Evolutionary conservation across 2,888 invertebrate genomes (phyloP).

Genomic region (Agrotis exclamationis): DNA sequence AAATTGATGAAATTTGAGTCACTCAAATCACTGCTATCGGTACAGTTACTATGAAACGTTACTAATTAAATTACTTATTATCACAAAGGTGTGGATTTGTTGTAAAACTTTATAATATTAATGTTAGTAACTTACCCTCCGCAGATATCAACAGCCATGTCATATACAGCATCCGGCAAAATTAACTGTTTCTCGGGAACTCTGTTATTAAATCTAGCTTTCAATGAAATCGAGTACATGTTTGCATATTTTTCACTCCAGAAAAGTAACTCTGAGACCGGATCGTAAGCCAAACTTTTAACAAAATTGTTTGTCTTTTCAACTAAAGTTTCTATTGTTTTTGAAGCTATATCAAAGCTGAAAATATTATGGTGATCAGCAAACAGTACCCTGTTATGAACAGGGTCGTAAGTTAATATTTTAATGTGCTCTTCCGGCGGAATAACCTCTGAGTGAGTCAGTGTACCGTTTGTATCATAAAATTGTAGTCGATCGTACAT

Average conservation of each 20-base stretch:
- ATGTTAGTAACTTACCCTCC: not conserved
- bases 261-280: not conserved
- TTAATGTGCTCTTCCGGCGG: rapidly evolving
- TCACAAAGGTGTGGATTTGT: not conserved
- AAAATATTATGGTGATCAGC: not conserved
- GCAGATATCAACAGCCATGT: not conserved
- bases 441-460: not conserved
- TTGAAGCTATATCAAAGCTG: not conserved
- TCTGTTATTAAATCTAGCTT: not conserved
- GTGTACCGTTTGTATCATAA: not conserved
- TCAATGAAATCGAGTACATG: not conserved
- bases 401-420: not conserved
- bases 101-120: not conserved
- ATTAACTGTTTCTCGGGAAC: not conserved
- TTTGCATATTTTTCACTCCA: not conserved
- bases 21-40: too few species aligned
- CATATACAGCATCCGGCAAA: not conserved
- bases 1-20: too few species aligned
- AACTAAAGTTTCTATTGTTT: not conserved
- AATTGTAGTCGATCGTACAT: not conserved
- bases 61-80: not conserved
- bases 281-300: not conserved
- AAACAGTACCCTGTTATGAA: not conserved
- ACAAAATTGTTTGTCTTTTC: not conserved
- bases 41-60: too few species aligned